Evolutionary conservation across 2,797 vertebrate genomes (phyloP), one percentile per base, ranked within the genome.

Genomic region (Pseudochaenichthys georgianus): DNA sequence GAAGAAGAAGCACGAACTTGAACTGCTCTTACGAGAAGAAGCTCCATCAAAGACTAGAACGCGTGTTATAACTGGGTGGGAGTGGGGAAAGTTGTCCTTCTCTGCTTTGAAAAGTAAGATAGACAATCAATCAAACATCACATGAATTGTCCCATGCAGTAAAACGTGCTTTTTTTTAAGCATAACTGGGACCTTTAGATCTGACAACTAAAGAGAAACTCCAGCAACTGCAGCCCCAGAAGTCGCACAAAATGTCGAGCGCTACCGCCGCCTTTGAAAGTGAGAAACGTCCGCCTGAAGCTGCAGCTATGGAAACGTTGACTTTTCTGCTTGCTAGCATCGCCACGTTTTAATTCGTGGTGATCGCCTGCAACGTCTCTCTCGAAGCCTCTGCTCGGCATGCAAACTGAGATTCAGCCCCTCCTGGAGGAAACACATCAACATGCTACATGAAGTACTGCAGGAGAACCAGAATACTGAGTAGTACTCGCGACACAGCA

Each of bases 361-460:
- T 28, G 28, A 28, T 28, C 28, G 28, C 28, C 28, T 38, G 58
- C 84, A 66, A 81, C 74, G n/a, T 47, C 67, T 58, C 3, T 55
- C 53, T 46, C 23, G 53, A 81, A 82, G 75, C 76, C 78, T 85
- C 83, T 76, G 81, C 77, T 79, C 13, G 50, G 74, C 87, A 88
- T 88, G 89, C 88, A 87, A 81, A 89, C 80, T 64, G 87, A 78
- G 7, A 42, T 1, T 28, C 88, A 87, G 90, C 89, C 57, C 76
- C 84, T 75, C 80, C 84, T 73, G 75, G 76, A 87, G 84, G 79
- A 76, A 85, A 88, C 78, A 88, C 78, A 87, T 82, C 81, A 80
- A 90, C 88, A 89, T 91, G 90, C 89, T 93, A 91, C 88, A 86
- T 88, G 82, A 91, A 16, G 73, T 54, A 82, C 85, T 83, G 80